Evolutionary conservation across 2,888 invertebrate species (phyloP).

Genomic region (Caenorhabditis sp.): DNA sequence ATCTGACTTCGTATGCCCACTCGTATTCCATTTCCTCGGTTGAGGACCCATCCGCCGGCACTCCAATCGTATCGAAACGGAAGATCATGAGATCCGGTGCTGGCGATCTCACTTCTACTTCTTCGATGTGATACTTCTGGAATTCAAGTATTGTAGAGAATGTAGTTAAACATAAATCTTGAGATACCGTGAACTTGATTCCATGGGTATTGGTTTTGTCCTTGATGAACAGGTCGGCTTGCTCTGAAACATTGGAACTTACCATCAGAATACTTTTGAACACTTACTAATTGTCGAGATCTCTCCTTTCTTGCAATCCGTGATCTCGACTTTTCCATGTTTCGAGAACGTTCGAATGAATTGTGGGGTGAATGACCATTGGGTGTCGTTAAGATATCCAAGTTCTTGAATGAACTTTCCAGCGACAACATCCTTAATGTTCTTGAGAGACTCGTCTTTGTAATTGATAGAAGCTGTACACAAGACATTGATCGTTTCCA

Average conservation of each 20-base stretch:
- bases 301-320: background rate
- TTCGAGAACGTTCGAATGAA: background rate
- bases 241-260: background rate
- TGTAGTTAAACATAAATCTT: background rate
- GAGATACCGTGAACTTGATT: background rate
- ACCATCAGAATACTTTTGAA: background rate
- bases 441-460: background rate
- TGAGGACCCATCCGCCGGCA: background rate
- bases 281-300: no score
- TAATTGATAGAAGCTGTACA: background rate
- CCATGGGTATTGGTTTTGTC: background rate
- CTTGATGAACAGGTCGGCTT: background rate
- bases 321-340: background rate
- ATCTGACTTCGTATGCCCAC: conserved; percentile 9
- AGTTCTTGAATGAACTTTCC: background rate
- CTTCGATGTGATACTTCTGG: background rate
- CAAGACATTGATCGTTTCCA: background rate
- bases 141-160: background rate
- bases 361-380: background rate
- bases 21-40: background rate
- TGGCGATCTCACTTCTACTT: background rate
- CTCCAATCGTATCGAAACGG: background rate
- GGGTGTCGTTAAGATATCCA: background rate
- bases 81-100: background rate
- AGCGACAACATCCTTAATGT: background rate